Percentiles rank a stretch among this genome's conserved stretches.
These are phyloP conservation scores for Galbula dea DNA, from an alignment of 2,113 vertebrate genomes.

Conservation along the genomic window DNA sequence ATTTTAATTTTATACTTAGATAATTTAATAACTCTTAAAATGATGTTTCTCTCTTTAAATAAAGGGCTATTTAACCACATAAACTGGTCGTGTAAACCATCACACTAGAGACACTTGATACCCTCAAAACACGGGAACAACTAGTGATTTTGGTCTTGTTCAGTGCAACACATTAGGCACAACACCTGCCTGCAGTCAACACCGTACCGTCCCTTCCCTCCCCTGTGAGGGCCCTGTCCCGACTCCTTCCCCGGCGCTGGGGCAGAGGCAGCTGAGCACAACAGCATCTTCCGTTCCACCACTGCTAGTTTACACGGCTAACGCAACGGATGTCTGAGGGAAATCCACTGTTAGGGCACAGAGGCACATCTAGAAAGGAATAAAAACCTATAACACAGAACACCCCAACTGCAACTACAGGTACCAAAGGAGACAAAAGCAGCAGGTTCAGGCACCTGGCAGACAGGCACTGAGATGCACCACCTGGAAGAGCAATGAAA, in stretches of 20 bases:
- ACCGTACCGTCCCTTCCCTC: not conserved
- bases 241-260: not conserved
- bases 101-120: slow-evolving; percentile 77
- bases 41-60: slow-evolving; percentile 77
- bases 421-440: slow-evolving; percentile 64
- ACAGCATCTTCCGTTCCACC: not conserved
- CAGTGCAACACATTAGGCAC: slow-evolving; percentile 84
- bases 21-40: slow-evolving; percentile 81
- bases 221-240: not conserved
- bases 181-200: slow-evolving; percentile 59
- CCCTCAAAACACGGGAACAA: slow-evolving; percentile 64
- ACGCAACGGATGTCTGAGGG: not conserved
- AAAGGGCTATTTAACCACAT: slow-evolving; percentile 85
- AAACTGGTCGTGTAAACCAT: slow-evolving; percentile 82
- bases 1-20: slow-evolving; percentile 77
- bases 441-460: slow-evolving; percentile 44
- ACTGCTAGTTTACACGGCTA: not conserved
- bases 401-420: slow-evolving; percentile 46
- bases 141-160: slow-evolving; percentile 77
- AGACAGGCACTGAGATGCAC: not conserved
- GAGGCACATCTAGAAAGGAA: slow-evolving; percentile 62
- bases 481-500: slow-evolving; percentile 51
- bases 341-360: slow-evolving; percentile 42
- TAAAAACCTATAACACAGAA: slow-evolving; percentile 59
- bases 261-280: not conserved